These are phyloP conservation scores for Corbicula japonica DNA, from an alignment of 2,888 invertebrate species.

Conservation along the genomic window DNA sequence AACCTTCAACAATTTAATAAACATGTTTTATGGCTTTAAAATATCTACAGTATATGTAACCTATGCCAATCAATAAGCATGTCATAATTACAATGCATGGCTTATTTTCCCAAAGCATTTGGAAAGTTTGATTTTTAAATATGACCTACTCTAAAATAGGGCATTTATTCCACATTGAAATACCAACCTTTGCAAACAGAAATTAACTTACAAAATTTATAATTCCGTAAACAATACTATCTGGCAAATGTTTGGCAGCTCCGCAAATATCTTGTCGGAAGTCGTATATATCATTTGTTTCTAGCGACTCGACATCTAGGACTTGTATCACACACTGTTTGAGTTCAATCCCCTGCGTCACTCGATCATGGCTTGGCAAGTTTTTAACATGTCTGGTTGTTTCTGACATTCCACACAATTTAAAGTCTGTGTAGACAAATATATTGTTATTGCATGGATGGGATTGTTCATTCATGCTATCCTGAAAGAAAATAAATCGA, in stretches of 20 bases:
- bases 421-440: constrained; percentile 5
- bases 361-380: background rate
- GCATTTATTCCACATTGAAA: too few species aligned
- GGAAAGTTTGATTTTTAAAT: too few species aligned
- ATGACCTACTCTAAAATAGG: too few species aligned
- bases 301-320: background rate
- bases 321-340: constrained; percentile 75
- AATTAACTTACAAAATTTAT: constrained; percentile 30
- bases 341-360: background rate
- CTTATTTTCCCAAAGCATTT: too few species aligned
- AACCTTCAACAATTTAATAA: too few species aligned
- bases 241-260: background rate
- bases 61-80: too few species aligned
- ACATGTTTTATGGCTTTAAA: too few species aligned
- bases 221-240: constrained; percentile 12
- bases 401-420: background rate
- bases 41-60: too few species aligned
- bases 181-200: too few species aligned
- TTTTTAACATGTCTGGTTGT: background rate
- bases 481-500: constrained; percentile 14
- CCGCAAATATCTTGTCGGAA: constrained; percentile 3
- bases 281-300: background rate
- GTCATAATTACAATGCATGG: too few species aligned
- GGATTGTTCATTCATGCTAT: background rate
- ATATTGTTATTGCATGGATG: background rate